A percentile compares a stretch with the other conserved stretches of the same genome.
Conservation (phyloP, 2,888 invertebrate genomes). For the Branchinecta sandiegonensis region DNA sequence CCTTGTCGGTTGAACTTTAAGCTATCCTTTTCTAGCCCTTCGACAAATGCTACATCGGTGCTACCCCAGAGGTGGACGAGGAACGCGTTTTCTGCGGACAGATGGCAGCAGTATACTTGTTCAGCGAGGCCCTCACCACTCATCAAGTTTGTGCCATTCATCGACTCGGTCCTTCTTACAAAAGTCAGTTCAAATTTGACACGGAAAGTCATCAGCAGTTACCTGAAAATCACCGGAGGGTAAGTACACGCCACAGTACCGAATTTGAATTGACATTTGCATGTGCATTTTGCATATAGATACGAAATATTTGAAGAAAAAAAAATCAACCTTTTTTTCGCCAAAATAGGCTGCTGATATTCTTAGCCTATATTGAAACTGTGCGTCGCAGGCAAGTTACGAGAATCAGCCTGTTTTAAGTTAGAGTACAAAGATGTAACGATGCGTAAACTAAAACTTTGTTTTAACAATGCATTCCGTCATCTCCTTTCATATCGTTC, state of each 20-base stretch:
- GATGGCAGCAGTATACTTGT: constrained; percentile 97
- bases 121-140: constrained; percentile 90
- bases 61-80: constrained; percentile 88
- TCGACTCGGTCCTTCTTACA: constrained; percentile 93
- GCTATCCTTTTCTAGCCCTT: constrained; percentile 49
- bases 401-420: too few species aligned
- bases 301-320: neutral
- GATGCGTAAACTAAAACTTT: too few species aligned
- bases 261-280: neutral
- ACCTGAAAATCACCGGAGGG: constrained; percentile 96
- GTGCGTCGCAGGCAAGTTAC: too few species aligned
- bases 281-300: neutral
- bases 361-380: too few species aligned
- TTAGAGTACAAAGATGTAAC: too few species aligned
- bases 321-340: too few species aligned
- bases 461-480: too few species aligned
- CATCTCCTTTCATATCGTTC: too few species aligned
- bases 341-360: too few species aligned
- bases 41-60: constrained; percentile 98
- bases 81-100: constrained; percentile 98
- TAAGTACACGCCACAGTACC: constrained; percentile 48
- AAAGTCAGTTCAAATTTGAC: constrained; percentile 99
- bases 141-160: constrained; percentile 98
- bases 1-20: neutral
- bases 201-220: constrained; percentile 96